phyloP scores from a whole-genome alignment of 2,113 vertebrate species.

The Eulemur macaco region DNA sequence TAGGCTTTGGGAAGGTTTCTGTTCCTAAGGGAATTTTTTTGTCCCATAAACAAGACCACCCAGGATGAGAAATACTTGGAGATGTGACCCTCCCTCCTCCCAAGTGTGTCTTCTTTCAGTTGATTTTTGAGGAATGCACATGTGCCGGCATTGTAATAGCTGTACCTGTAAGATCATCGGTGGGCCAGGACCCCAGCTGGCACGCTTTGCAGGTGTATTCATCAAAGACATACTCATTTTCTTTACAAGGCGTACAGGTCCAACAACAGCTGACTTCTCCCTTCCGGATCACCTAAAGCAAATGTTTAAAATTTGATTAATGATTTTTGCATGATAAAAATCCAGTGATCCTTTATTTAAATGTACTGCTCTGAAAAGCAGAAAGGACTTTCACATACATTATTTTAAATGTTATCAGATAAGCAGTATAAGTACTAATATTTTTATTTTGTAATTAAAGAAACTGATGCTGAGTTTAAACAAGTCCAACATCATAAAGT shows the following conservation, averaged over 20 bases:
- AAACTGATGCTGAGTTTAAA: background rate
- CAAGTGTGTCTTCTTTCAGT: background rate
- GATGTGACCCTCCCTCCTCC: background rate
- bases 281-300: conserved; percentile 95
- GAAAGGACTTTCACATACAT: background rate
- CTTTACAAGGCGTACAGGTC: conserved; percentile 98
- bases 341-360: background rate
- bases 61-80: background rate
- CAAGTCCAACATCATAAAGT: background rate
- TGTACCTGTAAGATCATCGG: conserved; percentile 93
- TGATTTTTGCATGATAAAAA: background rate
- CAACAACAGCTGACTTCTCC: conserved; percentile 99
- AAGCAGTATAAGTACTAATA: background rate
- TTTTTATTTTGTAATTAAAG: conserved; percentile 18
- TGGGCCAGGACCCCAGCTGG: conserved; percentile 96
- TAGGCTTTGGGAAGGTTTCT: background rate
- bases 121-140: background rate
- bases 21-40: background rate
- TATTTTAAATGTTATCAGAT: background rate
- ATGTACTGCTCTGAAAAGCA: background rate
- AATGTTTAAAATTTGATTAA: conserved; percentile 41
- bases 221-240: conserved; percentile 96
- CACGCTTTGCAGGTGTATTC: conserved; percentile 98
- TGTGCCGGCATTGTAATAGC: background rate
- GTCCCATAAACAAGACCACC: background rate